These are phyloP conservation scores for Grantiella picta DNA, from an alignment of 2,113 vertebrate species.

Conservation along the genomic window DNA sequence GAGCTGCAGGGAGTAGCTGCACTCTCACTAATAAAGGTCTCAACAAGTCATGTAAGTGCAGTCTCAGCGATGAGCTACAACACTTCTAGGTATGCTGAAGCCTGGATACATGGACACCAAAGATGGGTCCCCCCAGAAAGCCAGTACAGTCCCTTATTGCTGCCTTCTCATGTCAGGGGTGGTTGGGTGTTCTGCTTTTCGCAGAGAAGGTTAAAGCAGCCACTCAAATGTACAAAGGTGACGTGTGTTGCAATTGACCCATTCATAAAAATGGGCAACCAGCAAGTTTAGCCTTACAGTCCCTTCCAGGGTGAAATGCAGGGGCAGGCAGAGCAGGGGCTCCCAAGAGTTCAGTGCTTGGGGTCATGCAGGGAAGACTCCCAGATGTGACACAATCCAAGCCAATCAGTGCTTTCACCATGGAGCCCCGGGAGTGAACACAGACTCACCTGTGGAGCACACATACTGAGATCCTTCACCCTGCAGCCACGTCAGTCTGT, in stretches of 20 bases:
- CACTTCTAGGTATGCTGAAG: background rate
- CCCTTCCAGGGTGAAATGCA: background rate
- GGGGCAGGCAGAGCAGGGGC: background rate
- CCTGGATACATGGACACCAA: background rate
- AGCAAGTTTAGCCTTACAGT: background rate
- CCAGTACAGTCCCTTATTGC: background rate
- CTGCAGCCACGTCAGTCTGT: rapidly evolving
- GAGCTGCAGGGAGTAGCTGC: background rate
- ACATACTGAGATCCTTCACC: background rate
- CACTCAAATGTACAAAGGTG: background rate
- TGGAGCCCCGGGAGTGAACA: background rate
- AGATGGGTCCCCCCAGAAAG: background rate
- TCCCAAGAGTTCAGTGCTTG: background rate
- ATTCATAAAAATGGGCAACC: background rate
- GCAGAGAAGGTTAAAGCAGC: background rate
- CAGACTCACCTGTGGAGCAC: background rate
- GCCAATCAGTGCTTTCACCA: background rate
- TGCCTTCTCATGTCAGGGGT: background rate
- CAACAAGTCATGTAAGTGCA: rapidly evolving
- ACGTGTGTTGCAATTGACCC: background rate
- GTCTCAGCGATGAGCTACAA: background rate
- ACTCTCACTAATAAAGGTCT: background rate
- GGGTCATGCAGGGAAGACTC: background rate
- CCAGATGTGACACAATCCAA: background rate
- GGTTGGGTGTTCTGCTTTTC: background rate